Percentiles rank a stretch among this genome's conserved stretches.
phyloP scores from a whole-genome alignment of 2,888 invertebrate genomes.

The Dysmachus trigonus region DNA sequence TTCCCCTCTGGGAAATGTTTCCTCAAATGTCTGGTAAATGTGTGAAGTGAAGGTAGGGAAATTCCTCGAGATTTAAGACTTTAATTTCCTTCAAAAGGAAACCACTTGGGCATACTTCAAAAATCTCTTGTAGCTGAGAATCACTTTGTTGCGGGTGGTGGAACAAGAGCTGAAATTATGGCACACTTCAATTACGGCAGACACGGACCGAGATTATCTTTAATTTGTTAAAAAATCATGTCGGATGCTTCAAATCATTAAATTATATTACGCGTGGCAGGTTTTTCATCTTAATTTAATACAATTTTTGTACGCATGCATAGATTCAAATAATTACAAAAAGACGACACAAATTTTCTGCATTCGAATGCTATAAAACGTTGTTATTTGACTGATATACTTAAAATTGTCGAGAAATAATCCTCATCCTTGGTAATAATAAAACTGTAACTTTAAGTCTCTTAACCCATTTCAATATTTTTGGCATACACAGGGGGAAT shows the following conservation, averaged over 20 bases:
- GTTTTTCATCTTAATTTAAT: neutral
- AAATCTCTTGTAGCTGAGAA: neutral
- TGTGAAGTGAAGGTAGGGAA: neutral
- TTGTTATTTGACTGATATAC: too few species aligned
- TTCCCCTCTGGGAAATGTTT: neutral
- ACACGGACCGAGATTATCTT: neutral
- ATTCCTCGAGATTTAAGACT: slow-evolving; percentile 40
- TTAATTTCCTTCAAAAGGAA: slow-evolving; percentile 44
- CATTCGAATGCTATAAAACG: too few species aligned
- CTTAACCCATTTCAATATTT: too few species aligned
- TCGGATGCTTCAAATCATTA: neutral
- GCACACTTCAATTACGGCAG: neutral
- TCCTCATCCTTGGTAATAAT: too few species aligned
- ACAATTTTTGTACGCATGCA: too few species aligned
- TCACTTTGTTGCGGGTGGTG: neutral
- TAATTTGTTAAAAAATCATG: neutral
- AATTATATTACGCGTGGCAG: neutral
- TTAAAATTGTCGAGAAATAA: too few species aligned
- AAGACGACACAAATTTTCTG: too few species aligned
- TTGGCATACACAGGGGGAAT: too few species aligned
- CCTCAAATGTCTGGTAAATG: neutral
- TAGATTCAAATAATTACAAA: too few species aligned
- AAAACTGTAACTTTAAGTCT: too few species aligned
- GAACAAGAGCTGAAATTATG: neutral
- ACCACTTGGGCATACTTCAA: slow-evolving; percentile 35